Percentiles rank a stretch among this genome's conserved stretches.
Evolutionary conservation across 2,113 vertebrate species (phyloP).

Genomic region (Neolamprologus sp.): DNA sequence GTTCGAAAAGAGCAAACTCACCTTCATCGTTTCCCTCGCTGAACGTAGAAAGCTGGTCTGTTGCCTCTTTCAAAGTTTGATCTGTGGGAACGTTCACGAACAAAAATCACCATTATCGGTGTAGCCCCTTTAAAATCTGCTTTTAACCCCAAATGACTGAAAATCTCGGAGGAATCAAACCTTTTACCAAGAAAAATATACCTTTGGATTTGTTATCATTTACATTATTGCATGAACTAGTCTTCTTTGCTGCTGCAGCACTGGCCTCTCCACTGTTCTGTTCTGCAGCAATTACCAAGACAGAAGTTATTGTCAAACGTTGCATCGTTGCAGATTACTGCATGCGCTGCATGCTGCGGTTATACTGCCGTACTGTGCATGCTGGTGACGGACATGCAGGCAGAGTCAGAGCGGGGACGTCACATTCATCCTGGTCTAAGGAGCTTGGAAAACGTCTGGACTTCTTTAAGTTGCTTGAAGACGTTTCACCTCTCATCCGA

Average conservation of each 20-base stretch:
- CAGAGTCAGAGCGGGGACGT: neutral
- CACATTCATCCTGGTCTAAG: neutral
- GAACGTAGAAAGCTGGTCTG: neutral
- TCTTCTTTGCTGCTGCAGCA: constrained; percentile 30
- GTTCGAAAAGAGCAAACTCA: neutral
- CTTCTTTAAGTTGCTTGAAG: fast-evolving
- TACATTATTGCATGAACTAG: constrained; percentile 52
- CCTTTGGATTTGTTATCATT: constrained; percentile 53
- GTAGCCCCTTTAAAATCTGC: neutral
- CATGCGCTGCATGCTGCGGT: constrained; percentile 17
- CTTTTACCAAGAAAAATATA: constrained; percentile 23
- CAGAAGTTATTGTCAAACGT: constrained; percentile 16
- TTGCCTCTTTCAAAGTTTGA: neutral
- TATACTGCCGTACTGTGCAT: neutral
- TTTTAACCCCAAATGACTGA: neutral
- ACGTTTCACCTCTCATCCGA: fast-evolving
- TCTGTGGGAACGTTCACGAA: constrained; percentile 8
- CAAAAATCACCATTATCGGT: fast-evolving
- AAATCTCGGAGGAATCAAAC: neutral
- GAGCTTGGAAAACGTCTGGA: fast-evolving
- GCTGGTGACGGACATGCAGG: neutral
- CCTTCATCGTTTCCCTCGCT: constrained; percentile 14
- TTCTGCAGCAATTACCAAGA: constrained; percentile 40
- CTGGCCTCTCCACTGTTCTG: constrained; percentile 35
- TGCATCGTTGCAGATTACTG: constrained; percentile 11